Evolutionary conservation across 92 coral and sea anemone species (phyloP).

Genomic region (Epizoanthus ramosus): DNA sequence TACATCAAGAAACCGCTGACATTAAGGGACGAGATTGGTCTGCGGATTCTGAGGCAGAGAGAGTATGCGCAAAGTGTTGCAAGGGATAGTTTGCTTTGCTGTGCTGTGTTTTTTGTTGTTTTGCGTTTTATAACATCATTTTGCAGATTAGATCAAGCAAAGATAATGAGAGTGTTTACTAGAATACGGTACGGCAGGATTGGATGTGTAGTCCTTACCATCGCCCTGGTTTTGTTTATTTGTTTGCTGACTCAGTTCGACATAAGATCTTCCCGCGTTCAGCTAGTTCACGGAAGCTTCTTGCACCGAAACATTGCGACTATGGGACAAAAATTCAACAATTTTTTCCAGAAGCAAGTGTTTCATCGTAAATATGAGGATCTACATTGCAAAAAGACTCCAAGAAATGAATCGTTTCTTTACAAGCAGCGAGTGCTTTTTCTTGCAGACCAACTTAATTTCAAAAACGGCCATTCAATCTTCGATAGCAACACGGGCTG

Average conservation of each 20-base stretch:
- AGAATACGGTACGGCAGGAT: constrained; percentile 74
- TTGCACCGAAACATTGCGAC: constrained; percentile 43
- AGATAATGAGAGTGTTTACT: constrained; percentile 61
- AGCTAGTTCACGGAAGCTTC: constrained; percentile 50
- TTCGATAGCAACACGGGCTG: constrained; percentile 92
- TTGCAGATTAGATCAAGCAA: not conserved
- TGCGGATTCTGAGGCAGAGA: too few species aligned
- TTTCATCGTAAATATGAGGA: constrained; percentile 91
- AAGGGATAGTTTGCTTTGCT: not conserved
- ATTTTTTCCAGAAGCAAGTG: constrained; percentile 87
- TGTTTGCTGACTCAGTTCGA: constrained; percentile 78
- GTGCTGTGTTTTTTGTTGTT: not conserved
- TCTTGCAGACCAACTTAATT: constrained; percentile 76
- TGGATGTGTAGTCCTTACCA: constrained; percentile 45
- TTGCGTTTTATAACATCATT: not conserved
- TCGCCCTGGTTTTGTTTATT: constrained; percentile 55
- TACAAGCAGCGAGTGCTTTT: constrained; percentile 71
- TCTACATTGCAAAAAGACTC: constrained; percentile 68
- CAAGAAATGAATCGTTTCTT: constrained; percentile 63
- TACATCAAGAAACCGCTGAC: not conserved
- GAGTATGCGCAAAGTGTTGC: too few species aligned
- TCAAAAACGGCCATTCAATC: constrained; percentile 76
- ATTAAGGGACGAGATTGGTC: not conserved
- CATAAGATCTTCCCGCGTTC: constrained; percentile 64
- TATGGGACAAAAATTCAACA: constrained; percentile 66